Base-by-base conservation (phyloP, 30 jellyfish, hydroid and myxozoan species). In the Turritopsis rubra region DNA sequence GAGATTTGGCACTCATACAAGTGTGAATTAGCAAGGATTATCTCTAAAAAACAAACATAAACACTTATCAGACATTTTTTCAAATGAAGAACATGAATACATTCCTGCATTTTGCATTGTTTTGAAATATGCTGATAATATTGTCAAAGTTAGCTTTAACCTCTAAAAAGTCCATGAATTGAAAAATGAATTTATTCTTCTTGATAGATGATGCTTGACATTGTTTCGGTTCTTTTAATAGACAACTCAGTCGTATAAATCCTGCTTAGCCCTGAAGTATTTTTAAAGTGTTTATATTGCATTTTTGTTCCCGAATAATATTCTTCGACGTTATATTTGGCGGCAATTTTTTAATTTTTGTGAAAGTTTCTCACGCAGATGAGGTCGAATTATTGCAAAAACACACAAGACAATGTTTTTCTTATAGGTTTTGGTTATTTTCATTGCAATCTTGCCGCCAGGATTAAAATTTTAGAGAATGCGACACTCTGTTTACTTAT, bases 311-410 rank as follows among this genome's bases (percentile, higher is more conserved):
- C 13, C 60, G 13, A 41, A 41, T 41, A 41, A 41, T n/a, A n/a
- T 41, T 41, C 60, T 13, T 3, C 60, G 60, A 41, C 60, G 60
- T 41, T 41, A 41, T n/a, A n/a, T 19, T 68, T 68, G 77, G 77
- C 77, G 77, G 77, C 77, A 68, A 16, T n/a, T 68, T 68, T 68
- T 68, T 23, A 27, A n/a, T 68, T 68, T 68, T 23, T 16, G 30
- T n/a, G 77, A 27, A 68, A 68, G 9, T n/a, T 68, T 68, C 77
- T 68, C 77, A 68, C 77, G 77, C 77, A 68, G 77, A 68, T 68
- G 8, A 68, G 77, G 28, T n/a, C 30, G 30, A 68, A 68, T n/a
- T 23, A 68, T 68, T 68, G 31, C 60, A n/a, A 23, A 68, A 68
- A n/a, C 28, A 68, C 77, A 27, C 77, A 68, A 68, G 30, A 68